Base-by-base conservation (phyloP, 2,113 vertebrate genomes). In the Sturnira hondurensis region DNA sequence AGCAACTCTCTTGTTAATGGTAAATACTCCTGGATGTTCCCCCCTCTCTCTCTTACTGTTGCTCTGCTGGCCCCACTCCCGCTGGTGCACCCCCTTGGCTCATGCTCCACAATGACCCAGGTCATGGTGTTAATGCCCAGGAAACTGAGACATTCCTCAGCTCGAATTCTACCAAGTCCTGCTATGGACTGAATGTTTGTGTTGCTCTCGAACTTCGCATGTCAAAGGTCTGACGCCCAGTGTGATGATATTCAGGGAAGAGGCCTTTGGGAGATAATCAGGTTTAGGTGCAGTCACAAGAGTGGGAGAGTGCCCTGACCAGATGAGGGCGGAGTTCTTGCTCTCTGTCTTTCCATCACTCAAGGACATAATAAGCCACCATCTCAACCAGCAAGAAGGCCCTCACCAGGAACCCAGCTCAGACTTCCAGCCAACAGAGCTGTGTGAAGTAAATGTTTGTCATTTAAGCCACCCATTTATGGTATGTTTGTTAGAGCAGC, bases 21-120 rank as follows among this genome's bases (percentile, higher is more conserved):
- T 47, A 43, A 71, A 13, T 0, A 28, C 7, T 45, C 36, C 24
- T 52, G 4, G 2, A 5, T 3, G 43, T 1, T 31, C 5, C 16
- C 7, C 11, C 31, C 54, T 36, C 19, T 36, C 28, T 22, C 22
- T 54, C 22, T 1, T 22, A 50, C 36, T 16, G 14, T 26, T 50
- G 13, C 10, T 36, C 38, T 13, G 16, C 26, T 52, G 20, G 4
- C 45, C 90, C 26, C 15, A 33, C 38, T 24, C 61, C 68, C 10
- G 0, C 54, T 20, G 7, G n/a, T 26, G 33, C 52, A 14, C 33
- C 43, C 20, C 7, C 31, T 65, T 15, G 41, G 17, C 4, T 74
- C 63, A 70, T 1, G 10, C 16, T n/a, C 67, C 43, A 11, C 7
- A 47, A 19, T 68, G 54, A 50, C 36, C 6, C 33, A 22, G 65